phyloP scores from a whole-genome alignment of 2,888 invertebrate species.

The Cheilosia scutellata region DNA sequence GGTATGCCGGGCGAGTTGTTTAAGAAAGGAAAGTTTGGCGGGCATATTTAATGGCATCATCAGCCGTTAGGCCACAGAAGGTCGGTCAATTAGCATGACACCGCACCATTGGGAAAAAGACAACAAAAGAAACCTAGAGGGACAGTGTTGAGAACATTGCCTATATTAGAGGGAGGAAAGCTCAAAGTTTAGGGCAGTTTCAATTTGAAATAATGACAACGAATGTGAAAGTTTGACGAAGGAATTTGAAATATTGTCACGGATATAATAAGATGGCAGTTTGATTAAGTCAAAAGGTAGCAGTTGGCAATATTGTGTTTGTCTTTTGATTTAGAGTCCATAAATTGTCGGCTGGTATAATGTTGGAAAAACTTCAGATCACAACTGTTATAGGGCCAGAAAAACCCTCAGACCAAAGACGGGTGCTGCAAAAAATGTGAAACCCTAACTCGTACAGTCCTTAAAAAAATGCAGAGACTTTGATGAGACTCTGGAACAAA shows the following conservation, averaged over 20 bases:
- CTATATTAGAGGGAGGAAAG: background rate
- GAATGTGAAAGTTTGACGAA: background rate
- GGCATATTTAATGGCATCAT: slow-evolving; percentile 34
- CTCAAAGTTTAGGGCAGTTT: background rate
- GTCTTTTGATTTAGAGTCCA: too few relatives aligned
- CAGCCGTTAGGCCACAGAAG: slow-evolving; percentile 24
- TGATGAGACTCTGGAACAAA: too few relatives aligned
- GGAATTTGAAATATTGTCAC: background rate
- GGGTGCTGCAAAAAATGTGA: too few relatives aligned
- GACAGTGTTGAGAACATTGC: background rate
- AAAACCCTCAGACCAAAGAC: too few relatives aligned
- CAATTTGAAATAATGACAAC: background rate
- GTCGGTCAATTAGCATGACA: slow-evolving; percentile 18
- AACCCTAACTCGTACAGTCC: too few relatives aligned
- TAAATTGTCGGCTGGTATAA: too few relatives aligned
- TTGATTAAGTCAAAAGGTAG: too few relatives aligned
- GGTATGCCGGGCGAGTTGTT: slow-evolving; percentile 22
- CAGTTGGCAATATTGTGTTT: background rate
- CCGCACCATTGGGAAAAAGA: background rate
- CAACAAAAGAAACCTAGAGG: background rate
- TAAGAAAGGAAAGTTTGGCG: background rate
- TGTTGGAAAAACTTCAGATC: too few relatives aligned
- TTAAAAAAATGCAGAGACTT: too few relatives aligned
- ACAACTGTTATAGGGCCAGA: too few relatives aligned
- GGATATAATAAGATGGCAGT: background rate